A percentile compares a stretch with the other conserved stretches of the same genome.
Conservation (phyloP, 2,888 invertebrate genomes). For the Diarsia dahlii region DNA sequence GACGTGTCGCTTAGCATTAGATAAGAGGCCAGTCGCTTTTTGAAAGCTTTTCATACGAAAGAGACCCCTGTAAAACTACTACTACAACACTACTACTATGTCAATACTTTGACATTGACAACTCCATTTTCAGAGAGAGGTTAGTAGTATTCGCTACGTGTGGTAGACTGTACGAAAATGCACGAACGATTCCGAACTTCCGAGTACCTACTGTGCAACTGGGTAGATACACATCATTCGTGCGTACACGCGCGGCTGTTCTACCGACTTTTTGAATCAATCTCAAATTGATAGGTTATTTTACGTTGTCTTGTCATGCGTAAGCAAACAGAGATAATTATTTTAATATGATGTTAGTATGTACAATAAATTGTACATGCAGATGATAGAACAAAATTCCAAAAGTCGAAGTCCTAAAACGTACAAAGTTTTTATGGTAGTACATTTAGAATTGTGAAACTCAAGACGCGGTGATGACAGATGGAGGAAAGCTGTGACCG, state of each 20-base stretch:
- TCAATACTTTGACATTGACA: background rate
- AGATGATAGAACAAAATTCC: background rate
- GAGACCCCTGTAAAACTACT: background rate
- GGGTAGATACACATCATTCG: background rate
- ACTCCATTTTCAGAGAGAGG: background rate
- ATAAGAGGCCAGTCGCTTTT: background rate
- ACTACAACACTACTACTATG: background rate
- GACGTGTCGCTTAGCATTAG: too few relatives aligned
- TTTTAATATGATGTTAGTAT: background rate
- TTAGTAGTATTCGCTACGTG: background rate
- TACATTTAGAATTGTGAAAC: too few relatives aligned
- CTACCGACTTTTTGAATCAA: background rate
- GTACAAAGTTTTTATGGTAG: too few relatives aligned
- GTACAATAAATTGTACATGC: too few relatives aligned
- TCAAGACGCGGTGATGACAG: background rate
- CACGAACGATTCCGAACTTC: background rate
- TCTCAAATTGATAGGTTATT: background rate
- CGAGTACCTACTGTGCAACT: background rate
- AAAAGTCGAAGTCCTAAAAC: too few relatives aligned
- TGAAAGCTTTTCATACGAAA: background rate
- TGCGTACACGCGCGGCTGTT: background rate
- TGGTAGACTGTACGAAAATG: background rate
- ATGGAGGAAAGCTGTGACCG: background rate
- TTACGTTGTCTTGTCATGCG: background rate
- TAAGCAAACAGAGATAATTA: slow-evolving; percentile 1